phyloP scores from a whole-genome alignment of 2,113 vertebrate genomes.

The Hippocampus guttulatus region DNA sequence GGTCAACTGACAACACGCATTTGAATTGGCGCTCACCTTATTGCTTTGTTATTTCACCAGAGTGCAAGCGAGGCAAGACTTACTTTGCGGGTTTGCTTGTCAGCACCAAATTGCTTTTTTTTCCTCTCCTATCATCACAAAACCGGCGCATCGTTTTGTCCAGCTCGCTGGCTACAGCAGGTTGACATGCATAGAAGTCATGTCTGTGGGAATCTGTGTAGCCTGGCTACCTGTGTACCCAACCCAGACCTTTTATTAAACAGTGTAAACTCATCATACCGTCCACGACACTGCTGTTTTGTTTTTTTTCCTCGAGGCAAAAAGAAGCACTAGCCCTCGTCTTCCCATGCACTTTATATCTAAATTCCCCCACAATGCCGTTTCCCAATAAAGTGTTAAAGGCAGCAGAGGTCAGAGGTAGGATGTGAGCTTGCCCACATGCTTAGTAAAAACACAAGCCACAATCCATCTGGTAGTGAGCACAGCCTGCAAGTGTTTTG shows the following conservation, averaged over 20 bases:
- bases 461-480: conserved; percentile 56
- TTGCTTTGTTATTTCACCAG: background rate
- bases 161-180: background rate
- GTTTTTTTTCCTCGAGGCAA: conserved; percentile 24
- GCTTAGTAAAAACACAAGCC: conserved; percentile 60
- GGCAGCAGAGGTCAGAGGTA: conserved; percentile 42
- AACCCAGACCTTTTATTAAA: too few species aligned
- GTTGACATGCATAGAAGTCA: background rate
- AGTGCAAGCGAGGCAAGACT: background rate
- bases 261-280: background rate
- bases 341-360: background rate
- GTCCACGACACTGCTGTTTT: conserved; percentile 9
- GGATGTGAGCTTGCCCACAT: conserved; percentile 49
- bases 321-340: conserved; percentile 1
- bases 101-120: conserved; percentile 1
- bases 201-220: too few species aligned
- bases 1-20: background rate
- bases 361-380: conserved; percentile 34
- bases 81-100: background rate
- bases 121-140: background rate
- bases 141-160: background rate
- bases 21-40: background rate
- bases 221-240: too few species aligned
- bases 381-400: conserved; percentile 46
- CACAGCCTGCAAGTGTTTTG: conserved; percentile 52